These are phyloP conservation scores for Microctenopoma steveboyesi DNA, from an alignment of 2,797 vertebrate species.

Conservation along the genomic window DNA sequence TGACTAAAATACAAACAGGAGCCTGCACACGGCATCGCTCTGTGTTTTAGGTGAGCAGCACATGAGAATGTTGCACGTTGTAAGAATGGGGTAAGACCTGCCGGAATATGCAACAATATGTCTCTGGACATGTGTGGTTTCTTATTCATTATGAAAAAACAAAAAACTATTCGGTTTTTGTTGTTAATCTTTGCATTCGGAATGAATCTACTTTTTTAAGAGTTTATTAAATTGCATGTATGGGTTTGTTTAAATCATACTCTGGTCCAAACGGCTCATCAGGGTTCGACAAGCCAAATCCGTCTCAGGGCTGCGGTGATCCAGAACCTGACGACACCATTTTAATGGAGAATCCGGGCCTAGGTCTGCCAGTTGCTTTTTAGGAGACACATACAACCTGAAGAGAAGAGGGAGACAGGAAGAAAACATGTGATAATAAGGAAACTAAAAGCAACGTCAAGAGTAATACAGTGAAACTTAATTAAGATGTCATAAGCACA, in stretches of 20 bases:
- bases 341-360: slow-evolving; percentile 87
- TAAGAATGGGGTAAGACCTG: not conserved
- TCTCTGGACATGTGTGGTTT: slow-evolving; percentile 1
- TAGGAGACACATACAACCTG: slow-evolving; percentile 92
- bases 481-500: no score
- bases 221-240: not conserved
- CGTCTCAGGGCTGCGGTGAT: slow-evolving; percentile 91
- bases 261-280: slow-evolving; percentile 89
- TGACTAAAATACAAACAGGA: slow-evolving; percentile 13
- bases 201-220: not conserved
- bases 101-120: slow-evolving; percentile 6
- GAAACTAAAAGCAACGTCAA: not conserved
- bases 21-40: not conserved
- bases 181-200: no score
- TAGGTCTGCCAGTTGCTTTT: slow-evolving; percentile 83
- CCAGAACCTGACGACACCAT: slow-evolving; percentile 92
- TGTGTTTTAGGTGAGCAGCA: slow-evolving; percentile 50
- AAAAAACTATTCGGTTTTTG: no score
- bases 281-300: slow-evolving; percentile 90
- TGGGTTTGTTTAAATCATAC: slow-evolving; percentile 72
- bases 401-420: slow-evolving; percentile 32
- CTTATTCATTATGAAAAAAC: not conserved
- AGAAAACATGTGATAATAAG: not conserved
- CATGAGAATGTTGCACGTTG: slow-evolving; percentile 43
- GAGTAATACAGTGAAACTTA: not conserved